phyloP scores from a whole-genome alignment of 2,888 invertebrate species.

The Didymodactylos carnosus region DNA sequence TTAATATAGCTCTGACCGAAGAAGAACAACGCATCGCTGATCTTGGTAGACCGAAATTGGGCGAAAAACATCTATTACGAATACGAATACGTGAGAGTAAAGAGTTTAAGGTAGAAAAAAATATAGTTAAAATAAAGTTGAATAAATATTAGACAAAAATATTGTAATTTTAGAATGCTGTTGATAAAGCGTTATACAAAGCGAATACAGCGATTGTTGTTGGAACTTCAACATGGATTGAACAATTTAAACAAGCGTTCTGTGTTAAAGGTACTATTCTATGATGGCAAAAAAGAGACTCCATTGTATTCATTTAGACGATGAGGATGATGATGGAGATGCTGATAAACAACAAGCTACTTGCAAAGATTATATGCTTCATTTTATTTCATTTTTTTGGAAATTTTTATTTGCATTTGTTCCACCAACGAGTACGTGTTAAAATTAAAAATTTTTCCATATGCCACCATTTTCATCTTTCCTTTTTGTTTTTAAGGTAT shows the following conservation, averaged over 20 bases:
- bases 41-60: conserved; percentile 71
- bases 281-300: too few relatives aligned
- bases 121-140: not conserved
- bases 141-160: not conserved
- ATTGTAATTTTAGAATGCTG: conserved; percentile 62
- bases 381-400: conserved; percentile 89
- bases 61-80: conserved; percentile 63
- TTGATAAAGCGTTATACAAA: conserved; percentile 88
- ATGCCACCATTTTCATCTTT: not conserved
- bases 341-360: conserved; percentile 45
- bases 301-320: conserved; percentile 16
- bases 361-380: conserved; percentile 77
- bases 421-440: conserved; percentile 71
- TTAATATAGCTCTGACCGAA: conserved; percentile 18
- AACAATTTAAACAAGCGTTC: conserved; percentile 88
- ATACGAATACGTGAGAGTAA: conserved; percentile 86
- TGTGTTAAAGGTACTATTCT: conserved; percentile 59
- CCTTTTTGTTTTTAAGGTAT: conserved; percentile 37
- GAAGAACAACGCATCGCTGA: conserved; percentile 34
- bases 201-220: conserved; percentile 70
- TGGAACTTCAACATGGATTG: conserved; percentile 92
- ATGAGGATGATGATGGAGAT: conserved; percentile 23
- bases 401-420: conserved; percentile 89
- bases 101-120: conserved; percentile 69
- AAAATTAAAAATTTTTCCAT: not conserved